Evolutionary conservation across 2,113 vertebrate species (phyloP).

Genomic region (Ictalurus furcatus): DNA sequence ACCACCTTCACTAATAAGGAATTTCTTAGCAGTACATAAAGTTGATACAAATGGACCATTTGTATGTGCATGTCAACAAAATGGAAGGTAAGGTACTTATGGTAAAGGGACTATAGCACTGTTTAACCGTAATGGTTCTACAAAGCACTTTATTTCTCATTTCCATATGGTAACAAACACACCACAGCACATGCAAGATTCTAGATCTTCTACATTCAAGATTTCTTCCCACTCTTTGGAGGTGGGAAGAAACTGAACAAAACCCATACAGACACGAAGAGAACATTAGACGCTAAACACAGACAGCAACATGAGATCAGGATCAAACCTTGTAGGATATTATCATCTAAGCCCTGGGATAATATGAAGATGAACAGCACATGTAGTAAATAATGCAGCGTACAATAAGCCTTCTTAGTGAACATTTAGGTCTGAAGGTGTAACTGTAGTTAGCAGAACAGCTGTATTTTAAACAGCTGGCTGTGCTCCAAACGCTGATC

Average conservation of each 20-base stretch:
- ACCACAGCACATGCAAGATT: too few species aligned
- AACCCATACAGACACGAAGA: background rate
- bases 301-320: background rate
- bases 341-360: background rate
- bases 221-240: background rate
- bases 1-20: background rate
- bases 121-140: too few species aligned
- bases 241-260: background rate
- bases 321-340: background rate
- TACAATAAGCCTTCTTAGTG: conserved; percentile 4
- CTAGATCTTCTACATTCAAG: too few species aligned
- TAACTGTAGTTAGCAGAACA: conserved; percentile 55
- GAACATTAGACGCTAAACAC: background rate
- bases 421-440: conserved; percentile 38
- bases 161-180: too few species aligned
- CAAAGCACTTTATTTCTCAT: too few species aligned
- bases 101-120: too few species aligned
- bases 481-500: conserved; percentile 65
- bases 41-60: background rate
- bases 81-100: background rate
- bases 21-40: background rate
- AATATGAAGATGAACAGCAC: background rate
- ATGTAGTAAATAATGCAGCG: background rate
- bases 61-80: background rate
- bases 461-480: conserved; percentile 59